These are phyloP conservation scores for Abramis brama DNA, from an alignment of 2,113 vertebrate species.

Conservation along the genomic window DNA sequence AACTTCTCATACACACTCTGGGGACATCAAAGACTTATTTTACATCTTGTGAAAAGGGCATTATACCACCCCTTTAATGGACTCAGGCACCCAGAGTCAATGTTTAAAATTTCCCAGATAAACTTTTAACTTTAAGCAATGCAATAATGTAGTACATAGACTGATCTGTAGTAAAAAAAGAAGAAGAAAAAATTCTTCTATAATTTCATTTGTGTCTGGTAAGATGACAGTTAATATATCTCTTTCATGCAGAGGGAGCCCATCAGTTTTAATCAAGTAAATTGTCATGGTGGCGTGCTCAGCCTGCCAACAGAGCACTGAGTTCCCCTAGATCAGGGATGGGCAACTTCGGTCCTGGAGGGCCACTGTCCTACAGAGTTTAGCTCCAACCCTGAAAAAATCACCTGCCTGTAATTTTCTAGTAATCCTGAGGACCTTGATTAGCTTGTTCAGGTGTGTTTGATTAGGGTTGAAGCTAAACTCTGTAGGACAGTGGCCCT, in stretches of 20 bases:
- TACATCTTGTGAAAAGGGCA: no score
- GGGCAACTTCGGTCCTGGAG: no score
- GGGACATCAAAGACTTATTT: no score
- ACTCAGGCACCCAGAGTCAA: not conserved
- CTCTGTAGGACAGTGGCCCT: no score
- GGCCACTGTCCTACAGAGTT: no score
- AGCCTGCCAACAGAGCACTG: conserved; percentile 25
- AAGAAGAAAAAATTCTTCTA: not conserved
- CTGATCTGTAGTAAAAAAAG: not conserved
- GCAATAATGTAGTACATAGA: not conserved
- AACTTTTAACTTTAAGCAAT: not conserved
- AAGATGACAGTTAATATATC: conserved; percentile 57
- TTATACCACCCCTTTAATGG: not conserved
- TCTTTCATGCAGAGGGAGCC: conserved; percentile 50
- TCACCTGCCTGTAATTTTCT: no score
- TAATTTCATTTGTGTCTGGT: conserved; percentile 49
- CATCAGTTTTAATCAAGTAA: conserved; percentile 66
- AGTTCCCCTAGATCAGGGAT: no score
- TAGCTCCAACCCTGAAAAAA: no score
- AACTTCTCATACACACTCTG: no score
- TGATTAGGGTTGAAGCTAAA: no score
- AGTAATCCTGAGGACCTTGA: no score
- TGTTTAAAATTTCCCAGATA: not conserved
- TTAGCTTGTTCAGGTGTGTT: no score
- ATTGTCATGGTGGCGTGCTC: conserved; percentile 50